Evolutionary conservation across 2,797 vertebrate genomes (phyloP).

Genomic region (Eulemur albifrons): DNA sequence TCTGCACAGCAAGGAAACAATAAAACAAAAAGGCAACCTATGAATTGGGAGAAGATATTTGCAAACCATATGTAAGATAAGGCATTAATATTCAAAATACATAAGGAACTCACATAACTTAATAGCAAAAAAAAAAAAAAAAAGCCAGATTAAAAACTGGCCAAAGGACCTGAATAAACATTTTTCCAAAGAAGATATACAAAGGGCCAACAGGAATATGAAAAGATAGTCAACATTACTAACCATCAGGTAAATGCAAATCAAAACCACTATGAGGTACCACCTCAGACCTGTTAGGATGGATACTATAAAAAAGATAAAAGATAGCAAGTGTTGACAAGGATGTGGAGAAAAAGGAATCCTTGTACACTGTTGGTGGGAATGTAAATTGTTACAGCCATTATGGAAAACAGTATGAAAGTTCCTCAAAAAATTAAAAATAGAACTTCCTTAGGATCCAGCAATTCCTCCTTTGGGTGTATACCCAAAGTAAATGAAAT

Average conservation of each 20-base stretch:
- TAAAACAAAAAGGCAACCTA: background rate
- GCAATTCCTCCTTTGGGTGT: background rate
- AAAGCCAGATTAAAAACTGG: background rate
- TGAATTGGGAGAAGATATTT: background rate
- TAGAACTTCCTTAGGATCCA: background rate
- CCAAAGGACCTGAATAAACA: background rate
- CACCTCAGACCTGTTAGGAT: background rate
- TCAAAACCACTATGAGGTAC: background rate
- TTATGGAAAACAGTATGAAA: background rate
- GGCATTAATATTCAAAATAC: background rate
- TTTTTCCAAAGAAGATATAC: background rate
- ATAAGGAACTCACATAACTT: background rate
- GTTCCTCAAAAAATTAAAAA: background rate
- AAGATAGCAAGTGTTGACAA: background rate
- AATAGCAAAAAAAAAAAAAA: background rate
- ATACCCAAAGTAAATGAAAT: background rate
- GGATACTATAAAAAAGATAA: background rate
- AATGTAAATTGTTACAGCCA: background rate
- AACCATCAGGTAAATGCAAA: background rate
- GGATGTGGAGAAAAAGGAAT: background rate
- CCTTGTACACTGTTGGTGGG: background rate
- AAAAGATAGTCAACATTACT: background rate
- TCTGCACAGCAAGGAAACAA: background rate
- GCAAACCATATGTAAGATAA: background rate
- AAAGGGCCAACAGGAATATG: background rate